A percentile compares a stretch with the other conserved stretches of the same genome.
Evolutionary conservation across 2,797 vertebrate genomes (phyloP).

Genomic region (Pseudochaenichthys georgianus): DNA sequence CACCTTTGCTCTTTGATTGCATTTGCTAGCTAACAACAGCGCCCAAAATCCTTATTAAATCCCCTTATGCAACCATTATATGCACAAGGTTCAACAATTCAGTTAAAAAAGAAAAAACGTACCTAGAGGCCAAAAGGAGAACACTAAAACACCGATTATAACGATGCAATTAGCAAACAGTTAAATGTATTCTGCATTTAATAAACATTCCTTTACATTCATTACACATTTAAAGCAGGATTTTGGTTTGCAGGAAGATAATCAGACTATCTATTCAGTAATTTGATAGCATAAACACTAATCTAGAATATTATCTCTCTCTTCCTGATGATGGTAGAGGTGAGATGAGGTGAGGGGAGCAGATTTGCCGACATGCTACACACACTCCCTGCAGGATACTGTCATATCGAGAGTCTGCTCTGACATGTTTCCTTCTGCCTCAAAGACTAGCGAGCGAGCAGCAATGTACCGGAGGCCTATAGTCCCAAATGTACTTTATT

Average conservation of each 20-base stretch:
- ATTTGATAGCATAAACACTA: slow-evolving; percentile 3
- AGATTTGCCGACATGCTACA: not conserved
- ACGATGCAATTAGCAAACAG: slow-evolving; percentile 44
- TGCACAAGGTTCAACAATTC: not conserved
- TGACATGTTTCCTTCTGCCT: slow-evolving; percentile 32
- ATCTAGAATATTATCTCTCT: not conserved
- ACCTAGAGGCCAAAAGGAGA: not conserved
- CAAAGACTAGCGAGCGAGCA: not conserved
- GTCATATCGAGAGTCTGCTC: slow-evolving; percentile 32
- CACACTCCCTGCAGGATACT: slow-evolving; percentile 1
- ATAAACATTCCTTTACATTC: not conserved
- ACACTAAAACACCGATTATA: slow-evolving; percentile 18
- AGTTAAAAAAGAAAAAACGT: not conserved
- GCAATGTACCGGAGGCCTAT: not conserved
- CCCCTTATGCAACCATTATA: slow-evolving; percentile 30
- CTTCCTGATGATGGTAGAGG: not conserved
- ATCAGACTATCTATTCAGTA: not conserved
- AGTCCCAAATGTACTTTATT: not conserved
- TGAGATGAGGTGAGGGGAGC: not conserved
- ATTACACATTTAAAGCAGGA: not conserved
- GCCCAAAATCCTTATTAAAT: slow-evolving; percentile 27
- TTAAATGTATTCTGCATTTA: slow-evolving; percentile 24
- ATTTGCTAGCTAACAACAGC: not conserved
- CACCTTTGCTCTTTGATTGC: slow-evolving; percentile 21
- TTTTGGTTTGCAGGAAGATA: not conserved